Evolutionary conservation across 1,140 invertebrate species (phyloP).

Genomic region (Solenopsis invicta): DNA sequence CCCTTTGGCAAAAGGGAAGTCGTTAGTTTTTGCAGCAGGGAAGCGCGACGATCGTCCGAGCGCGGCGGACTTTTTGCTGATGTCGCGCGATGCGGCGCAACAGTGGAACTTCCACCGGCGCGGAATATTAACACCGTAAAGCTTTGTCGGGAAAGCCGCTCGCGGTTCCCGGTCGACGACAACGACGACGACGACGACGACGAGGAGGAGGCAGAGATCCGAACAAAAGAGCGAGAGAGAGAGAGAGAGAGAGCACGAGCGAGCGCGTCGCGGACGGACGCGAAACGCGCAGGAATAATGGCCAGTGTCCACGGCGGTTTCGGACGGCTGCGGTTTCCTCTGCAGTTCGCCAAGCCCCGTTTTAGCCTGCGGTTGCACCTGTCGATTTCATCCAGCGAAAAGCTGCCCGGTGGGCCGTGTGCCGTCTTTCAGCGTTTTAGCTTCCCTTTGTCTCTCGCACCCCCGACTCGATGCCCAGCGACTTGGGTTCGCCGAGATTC

Average conservation of each 20-base stretch:
- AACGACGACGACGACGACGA: background rate
- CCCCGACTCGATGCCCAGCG: background rate
- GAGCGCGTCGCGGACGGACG: background rate
- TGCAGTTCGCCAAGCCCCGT: conserved; percentile 65
- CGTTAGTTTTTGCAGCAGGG: conserved; percentile 46
- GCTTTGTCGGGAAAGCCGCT: conserved; percentile 59
- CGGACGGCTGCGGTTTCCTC: conserved; percentile 76
- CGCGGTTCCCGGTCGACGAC: conserved; percentile 17
- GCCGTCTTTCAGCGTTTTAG: conserved; percentile 26
- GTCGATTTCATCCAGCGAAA: conserved; percentile 81
- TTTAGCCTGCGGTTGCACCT: conserved; percentile 80
- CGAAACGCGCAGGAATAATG: conserved; percentile 45
- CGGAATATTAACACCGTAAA: conserved; percentile 48
- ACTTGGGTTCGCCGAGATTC: conserved; percentile 41
- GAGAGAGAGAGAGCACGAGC: background rate
- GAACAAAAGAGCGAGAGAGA: conserved; percentile 13
- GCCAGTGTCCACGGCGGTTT: conserved; percentile 52
- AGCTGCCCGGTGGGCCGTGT: conserved; percentile 52
- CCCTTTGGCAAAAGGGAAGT: conserved; percentile 26
- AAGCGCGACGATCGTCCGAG: conserved; percentile 25
- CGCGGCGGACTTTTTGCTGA: conserved; percentile 18
- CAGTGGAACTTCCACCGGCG: conserved; percentile 28
- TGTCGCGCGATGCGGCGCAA: conserved; percentile 8
- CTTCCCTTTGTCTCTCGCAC: background rate
- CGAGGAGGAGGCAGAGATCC: background rate